Conservation (phyloP, 2,888 invertebrate species). For the Drosophila quasianomalipes region DNA sequence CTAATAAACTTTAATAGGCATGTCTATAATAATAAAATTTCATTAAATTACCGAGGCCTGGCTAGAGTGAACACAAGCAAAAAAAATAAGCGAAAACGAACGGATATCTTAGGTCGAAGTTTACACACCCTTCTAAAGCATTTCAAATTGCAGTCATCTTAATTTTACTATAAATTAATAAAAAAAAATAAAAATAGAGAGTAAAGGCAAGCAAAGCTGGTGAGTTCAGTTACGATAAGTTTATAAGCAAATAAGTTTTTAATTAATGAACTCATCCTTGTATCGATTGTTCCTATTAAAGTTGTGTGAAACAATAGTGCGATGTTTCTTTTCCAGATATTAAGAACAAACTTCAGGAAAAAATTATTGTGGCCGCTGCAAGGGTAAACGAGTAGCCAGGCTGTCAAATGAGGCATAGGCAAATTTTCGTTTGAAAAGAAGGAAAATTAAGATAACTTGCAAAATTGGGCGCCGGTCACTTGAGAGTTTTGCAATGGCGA, state of each 20-base stretch:
- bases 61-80: not conserved
- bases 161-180: not conserved
- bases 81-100: not conserved
- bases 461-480: conserved; percentile 30
- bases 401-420: conserved; percentile 56
- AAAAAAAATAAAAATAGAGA: no score
- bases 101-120: not conserved
- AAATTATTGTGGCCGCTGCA: not conserved
- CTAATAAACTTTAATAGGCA: conserved; percentile 83
- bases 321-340: not conserved
- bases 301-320: accelerated
- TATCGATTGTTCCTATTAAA: not conserved
- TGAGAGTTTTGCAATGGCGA: conserved; percentile 11
- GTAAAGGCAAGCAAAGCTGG: not conserved
- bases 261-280: not conserved
- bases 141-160: not conserved
- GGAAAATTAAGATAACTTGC: conserved; percentile 71
- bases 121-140: not conserved
- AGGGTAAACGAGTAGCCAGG: not conserved
- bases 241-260: not conserved
- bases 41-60: conserved; percentile 72
- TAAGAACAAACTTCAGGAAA: not conserved
- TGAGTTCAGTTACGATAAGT: not conserved
- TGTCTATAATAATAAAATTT: conserved; percentile 83
- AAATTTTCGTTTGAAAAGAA: conserved; percentile 55